Conservation (phyloP, 35 echinoderm and acorn worm species). For the Chiridota heheva region DNA sequence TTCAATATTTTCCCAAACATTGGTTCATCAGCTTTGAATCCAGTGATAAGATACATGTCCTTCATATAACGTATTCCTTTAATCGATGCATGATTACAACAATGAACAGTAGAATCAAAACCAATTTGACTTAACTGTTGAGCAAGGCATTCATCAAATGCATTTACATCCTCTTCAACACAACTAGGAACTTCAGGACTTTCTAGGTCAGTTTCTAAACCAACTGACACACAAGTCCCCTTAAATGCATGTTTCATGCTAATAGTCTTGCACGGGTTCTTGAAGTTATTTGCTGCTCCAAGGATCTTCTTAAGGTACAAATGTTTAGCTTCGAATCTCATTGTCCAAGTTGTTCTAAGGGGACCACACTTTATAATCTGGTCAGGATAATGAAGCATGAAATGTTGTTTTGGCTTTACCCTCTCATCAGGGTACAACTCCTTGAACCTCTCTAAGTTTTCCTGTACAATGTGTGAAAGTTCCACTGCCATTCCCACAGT, state of each 20-base stretch:
- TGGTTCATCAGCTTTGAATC: conserved; percentile 28
- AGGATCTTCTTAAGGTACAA: conserved; percentile 29
- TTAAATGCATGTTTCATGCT: conserved; percentile 9
- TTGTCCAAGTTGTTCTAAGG: conserved; percentile 40
- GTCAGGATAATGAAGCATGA: conserved; percentile 49
- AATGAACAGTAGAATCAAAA: conserved; percentile 15
- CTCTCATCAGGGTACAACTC: conserved; percentile 23
- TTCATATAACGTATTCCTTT: conserved; percentile 9
- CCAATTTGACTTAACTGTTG: not conserved
- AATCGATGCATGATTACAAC: conserved; percentile 14
- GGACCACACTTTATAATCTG: conserved; percentile 47
- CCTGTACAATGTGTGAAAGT: conserved; percentile 19
- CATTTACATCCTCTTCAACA: conserved; percentile 1
- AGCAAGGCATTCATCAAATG: not conserved
- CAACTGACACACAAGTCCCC: not conserved
- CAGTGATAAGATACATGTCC: conserved; percentile 13
- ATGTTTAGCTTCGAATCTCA: conserved; percentile 44
- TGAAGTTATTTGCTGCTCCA: conserved; percentile 23
- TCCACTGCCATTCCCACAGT: not conserved
- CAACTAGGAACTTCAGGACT: not conserved
- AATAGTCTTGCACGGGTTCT: conserved; percentile 42
- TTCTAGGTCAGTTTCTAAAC: not conserved
- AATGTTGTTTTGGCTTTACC: conserved; percentile 39
- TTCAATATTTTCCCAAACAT: conserved; percentile 25
- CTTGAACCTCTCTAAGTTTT: conserved; percentile 20